These are phyloP conservation scores for Drosophila sulfurigaster DNA, from an alignment of 1,140 invertebrate species.

Conservation along the genomic window DNA sequence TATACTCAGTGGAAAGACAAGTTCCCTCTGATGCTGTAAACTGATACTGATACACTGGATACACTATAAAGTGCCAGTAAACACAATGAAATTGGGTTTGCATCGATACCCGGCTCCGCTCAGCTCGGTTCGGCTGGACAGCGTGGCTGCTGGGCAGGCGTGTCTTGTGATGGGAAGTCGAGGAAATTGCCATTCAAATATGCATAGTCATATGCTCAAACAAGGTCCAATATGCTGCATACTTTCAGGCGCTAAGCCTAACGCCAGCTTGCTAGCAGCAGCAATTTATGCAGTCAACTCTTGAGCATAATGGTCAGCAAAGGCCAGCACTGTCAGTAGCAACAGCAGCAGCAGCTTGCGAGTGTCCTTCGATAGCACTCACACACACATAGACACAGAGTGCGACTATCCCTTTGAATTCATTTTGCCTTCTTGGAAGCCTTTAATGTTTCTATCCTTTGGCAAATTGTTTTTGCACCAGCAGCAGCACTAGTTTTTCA, in stretches of 20 bases:
- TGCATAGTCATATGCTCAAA: constrained; percentile 78
- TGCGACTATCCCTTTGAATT: constrained; percentile 7
- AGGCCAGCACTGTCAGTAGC: constrained; percentile 8
- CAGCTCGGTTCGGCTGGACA: too few species aligned
- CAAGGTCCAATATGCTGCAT: constrained; percentile 62
- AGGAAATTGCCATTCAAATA: constrained; percentile 79
- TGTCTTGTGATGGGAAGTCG: neutral
- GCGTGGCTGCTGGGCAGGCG: neutral
- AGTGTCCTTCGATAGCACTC: constrained; percentile 18
- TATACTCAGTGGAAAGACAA: neutral
- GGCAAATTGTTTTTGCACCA: constrained; percentile 49
- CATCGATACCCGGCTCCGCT: constrained; percentile 52
- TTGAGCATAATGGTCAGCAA: constrained; percentile 47
- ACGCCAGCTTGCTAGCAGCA: constrained; percentile 28
- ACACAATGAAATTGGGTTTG: constrained; percentile 77
- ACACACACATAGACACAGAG: neutral
- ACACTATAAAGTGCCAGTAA: constrained; percentile 66
- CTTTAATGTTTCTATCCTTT: constrained; percentile 68
- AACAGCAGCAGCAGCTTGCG: constrained; percentile 20
- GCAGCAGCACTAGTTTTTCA: constrained; percentile 22
- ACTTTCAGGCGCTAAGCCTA: constrained; percentile 52
- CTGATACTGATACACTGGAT: constrained; percentile 18
- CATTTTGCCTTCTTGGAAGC: constrained; percentile 10
- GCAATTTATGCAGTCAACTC: constrained; percentile 61
- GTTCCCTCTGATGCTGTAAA: neutral